Evolutionary conservation across 2,888 invertebrate species (phyloP).

Genomic region (Eremobia ochroleuca): DNA sequence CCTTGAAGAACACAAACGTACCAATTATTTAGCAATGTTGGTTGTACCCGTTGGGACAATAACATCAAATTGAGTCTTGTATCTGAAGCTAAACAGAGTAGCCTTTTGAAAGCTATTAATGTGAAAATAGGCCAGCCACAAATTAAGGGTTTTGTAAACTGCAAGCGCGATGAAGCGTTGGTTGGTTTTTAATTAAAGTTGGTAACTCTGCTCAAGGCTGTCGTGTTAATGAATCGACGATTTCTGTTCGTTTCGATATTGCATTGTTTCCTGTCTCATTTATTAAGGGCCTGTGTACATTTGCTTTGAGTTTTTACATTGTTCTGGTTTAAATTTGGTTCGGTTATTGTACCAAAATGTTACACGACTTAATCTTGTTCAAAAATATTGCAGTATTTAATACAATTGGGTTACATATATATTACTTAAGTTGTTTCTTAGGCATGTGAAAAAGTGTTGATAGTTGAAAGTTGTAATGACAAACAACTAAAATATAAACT

Average conservation of each 20-base stretch:
- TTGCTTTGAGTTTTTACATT: conserved; percentile 51
- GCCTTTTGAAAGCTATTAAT: conserved; percentile 61
- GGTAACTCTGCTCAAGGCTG: conserved; percentile 84
- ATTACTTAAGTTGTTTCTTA: background rate
- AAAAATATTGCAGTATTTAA: conserved; percentile 1
- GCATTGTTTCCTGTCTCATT: conserved; percentile 75
- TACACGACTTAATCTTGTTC: conserved; percentile 23
- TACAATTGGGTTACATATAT: conserved; percentile 3
- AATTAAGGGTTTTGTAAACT: conserved; percentile 87
- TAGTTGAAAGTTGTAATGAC: background rate
- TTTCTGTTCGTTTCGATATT: conserved; percentile 82
- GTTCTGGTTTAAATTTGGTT: conserved; percentile 50
- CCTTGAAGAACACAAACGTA: background rate
- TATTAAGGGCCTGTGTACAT: conserved; percentile 70
- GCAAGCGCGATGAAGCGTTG: conserved; percentile 84
- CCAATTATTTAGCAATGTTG: conserved; percentile 27
- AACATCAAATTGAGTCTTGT: conserved; percentile 17
- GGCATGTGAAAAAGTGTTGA: background rate
- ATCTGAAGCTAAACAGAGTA: conserved; percentile 22
- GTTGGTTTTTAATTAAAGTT: conserved; percentile 88
- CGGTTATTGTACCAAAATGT: conserved; percentile 47
- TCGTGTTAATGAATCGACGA: conserved; percentile 83
- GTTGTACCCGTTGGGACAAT: background rate
- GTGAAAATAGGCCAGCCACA: conserved; percentile 66
- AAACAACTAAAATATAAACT: background rate